Base-by-base conservation (phyloP, 2,113 vertebrate species). In the Coptodon bakossiorum region DNA sequence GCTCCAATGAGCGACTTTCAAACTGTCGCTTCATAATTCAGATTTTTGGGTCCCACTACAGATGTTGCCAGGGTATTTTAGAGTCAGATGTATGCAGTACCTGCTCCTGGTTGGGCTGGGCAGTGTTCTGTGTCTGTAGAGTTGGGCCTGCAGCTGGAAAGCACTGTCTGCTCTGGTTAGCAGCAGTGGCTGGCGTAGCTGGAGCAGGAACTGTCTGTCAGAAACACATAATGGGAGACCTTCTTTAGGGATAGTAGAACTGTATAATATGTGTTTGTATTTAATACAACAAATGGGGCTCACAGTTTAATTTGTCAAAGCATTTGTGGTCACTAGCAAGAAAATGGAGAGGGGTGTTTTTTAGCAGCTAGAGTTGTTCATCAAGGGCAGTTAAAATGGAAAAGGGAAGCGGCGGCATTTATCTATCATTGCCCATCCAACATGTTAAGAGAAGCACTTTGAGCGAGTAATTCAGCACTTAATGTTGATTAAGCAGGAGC, bases 131-230 rank as follows among this genome's bases (percentile, higher is more conserved):
- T 4, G 83, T 85, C 78, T 95, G 94, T 13, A 85, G 81, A 36
- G 86, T 27, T 6, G 93, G 63, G 40, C 76, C 79, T 84, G 87
- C 88, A 73, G 93, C 34, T 82, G 93, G 87, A 73, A 93, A 90
- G 86, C 91, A 92, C 81, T 93, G 93, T 80, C 91, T 90, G 31
- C 76, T 87, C 48, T 89, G 92, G 78, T 93, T 94, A 61, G 68
- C 80, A 52, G 79, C 52, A 13, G 92, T 68, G 27, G 83, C 92
- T 48, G 95, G 93, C 1, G 93, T 91, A 31, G 93, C 90, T 61
- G 95, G 90, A 93, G 93, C 93, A 78, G 94, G 96, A 78, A 90
- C 80, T 14, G 93, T 94, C 95, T 96, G 91, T 86, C 90, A 87
- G 89, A 94, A 84, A 93, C 76, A 93, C 29, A 87, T 13, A 31